phyloP scores from a whole-genome alignment of 2,888 invertebrate genomes.

The Oasisia sp. region DNA sequence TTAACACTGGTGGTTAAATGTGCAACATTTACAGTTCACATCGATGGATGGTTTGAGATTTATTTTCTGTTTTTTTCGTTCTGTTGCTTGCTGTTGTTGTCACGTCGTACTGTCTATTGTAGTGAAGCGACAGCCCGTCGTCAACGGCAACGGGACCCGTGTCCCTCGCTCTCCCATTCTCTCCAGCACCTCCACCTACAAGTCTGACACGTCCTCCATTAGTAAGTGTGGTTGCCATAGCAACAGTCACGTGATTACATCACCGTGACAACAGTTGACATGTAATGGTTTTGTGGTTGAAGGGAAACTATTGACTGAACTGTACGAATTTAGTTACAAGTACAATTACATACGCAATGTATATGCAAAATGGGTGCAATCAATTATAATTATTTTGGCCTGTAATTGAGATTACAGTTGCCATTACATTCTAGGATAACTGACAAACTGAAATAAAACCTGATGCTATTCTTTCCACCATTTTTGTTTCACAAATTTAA shows the following conservation, averaged over 20 bases:
- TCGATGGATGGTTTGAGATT: neutral
- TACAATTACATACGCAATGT: too few species aligned
- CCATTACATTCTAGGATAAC: too few species aligned
- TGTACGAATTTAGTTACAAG: neutral
- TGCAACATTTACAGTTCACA: neutral
- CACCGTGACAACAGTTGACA: neutral
- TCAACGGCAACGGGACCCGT: neutral
- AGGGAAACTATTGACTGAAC: neutral
- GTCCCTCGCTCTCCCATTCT: neutral
- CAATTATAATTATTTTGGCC: too few species aligned
- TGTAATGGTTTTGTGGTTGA: neutral
- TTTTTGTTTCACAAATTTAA: too few species aligned
- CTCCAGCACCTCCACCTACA: constrained; percentile 27
- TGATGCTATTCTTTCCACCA: too few species aligned
- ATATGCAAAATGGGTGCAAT: too few species aligned
- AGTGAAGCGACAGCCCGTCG: neutral
- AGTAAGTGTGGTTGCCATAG: constrained; percentile 29
- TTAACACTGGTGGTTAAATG: neutral
- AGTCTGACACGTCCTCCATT: constrained; percentile 33
- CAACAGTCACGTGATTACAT: neutral
- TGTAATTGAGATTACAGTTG: too few species aligned
- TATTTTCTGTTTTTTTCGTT: neutral
- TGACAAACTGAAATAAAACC: too few species aligned
- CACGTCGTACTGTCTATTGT: neutral
- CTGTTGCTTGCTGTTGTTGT: neutral